Percentiles rank a stretch among this genome's conserved stretches.
phyloP scores from a whole-genome alignment of 2,888 invertebrate species.

The Napeogenes sylphis region DNA sequence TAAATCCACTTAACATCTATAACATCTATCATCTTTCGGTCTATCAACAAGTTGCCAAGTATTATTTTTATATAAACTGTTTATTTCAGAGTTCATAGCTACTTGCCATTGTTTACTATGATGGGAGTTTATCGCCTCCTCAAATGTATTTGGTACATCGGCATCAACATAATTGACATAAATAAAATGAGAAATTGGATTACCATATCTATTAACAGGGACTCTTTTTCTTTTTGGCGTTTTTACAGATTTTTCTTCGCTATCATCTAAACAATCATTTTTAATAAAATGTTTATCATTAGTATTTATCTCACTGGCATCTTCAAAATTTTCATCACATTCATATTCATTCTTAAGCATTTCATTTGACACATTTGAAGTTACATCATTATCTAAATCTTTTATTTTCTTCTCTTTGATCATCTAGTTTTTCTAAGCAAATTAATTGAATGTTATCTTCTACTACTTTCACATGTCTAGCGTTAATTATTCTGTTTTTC shows the following conservation, averaged over 20 bases:
- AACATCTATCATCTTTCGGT: constrained; percentile 36
- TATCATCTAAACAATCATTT: constrained; percentile 19
- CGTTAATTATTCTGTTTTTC: constrained; percentile 27
- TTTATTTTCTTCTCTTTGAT: constrained; percentile 17
- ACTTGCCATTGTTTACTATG: constrained; percentile 35
- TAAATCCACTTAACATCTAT: constrained; percentile 42
- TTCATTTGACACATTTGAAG: too few relatives aligned
- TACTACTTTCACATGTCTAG: constrained; percentile 35
- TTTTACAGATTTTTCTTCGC: constrained; percentile 23
- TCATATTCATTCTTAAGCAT: too few relatives aligned
- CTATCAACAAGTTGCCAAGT: constrained; percentile 35
- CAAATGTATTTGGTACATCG: constrained; percentile 35
- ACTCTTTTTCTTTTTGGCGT: constrained; percentile 23
- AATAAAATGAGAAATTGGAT: constrained; percentile 31
- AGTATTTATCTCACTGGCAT: constrained; percentile 16
- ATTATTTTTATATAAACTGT: constrained; percentile 38
- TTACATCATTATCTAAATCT: constrained; percentile 14
- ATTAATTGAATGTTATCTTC: constrained; percentile 33
- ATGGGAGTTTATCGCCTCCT: constrained; percentile 37
- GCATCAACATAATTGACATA: constrained; percentile 38
- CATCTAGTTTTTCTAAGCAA: constrained; percentile 28
- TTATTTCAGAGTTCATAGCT: constrained; percentile 40
- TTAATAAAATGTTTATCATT: constrained; percentile 16
- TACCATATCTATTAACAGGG: constrained; percentile 27
- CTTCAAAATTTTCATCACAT: constrained; percentile 26